Evolutionary conservation across 2,797 vertebrate species (phyloP), one percentile per base, ranked within the genome.

Genomic region (Melanotaenia pygmaea): DNA sequence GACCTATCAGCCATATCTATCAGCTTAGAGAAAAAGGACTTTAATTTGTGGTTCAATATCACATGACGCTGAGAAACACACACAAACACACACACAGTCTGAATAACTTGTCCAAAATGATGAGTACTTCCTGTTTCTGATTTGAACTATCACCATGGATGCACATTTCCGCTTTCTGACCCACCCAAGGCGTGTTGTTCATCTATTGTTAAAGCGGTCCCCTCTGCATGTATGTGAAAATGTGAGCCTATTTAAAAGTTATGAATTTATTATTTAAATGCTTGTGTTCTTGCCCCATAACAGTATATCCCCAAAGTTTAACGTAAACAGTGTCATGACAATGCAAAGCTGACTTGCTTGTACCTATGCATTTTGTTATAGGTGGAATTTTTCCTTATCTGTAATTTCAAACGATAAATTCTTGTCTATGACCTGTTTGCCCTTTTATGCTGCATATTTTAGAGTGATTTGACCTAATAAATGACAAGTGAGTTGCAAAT

Each of bases 81-180:
- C n/a, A 51, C 47, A 51, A 10, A 40, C 61, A 63, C 18, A 56
- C 37, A 65, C 3, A 47, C 8, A 74, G 5, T 38, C 18, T 75
- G 34, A 60, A 57, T 38, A 22, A 32, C 57, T 74, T 70, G 54
- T 70, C 75, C 71, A 80, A 57, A 81, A 64, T 89, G 62, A 90
- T 59, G 63, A 76, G 38, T 30, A 78, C 84, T 93, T 92, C 90
- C 90, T 88, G 72, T 81, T 91, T 87, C 74, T 80, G 1, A 74
- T 74, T 77, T 70, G 14, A 85, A 77, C 82, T 81, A 90, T 92
- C 89, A 80, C 70, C 69, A 85, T 65, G 76, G 84, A 76, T 1
- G 54, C 80, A 86, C 54, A 84, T 89, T 94, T 95, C 94, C 86
- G 82, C 86, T 94, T 93, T 93, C 73, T 82, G 86, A 80, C 28